Evolutionary conservation across 2,113 vertebrate genomes (phyloP), one percentile per base, ranked within the genome.

Genomic region (Crypturellus undulatus): DNA sequence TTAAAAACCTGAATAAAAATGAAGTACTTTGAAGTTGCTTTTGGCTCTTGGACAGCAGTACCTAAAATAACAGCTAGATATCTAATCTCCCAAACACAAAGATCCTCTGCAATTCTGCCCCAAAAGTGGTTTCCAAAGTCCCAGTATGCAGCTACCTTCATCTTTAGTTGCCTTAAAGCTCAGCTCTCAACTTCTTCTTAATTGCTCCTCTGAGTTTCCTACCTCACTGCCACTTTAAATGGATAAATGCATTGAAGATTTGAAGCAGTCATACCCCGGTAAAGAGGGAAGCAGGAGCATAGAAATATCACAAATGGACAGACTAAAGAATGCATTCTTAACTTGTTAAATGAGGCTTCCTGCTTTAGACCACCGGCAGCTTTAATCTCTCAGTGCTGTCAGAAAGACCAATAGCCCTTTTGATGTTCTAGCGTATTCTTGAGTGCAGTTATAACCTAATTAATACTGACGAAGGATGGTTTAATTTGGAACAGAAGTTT

Each of bases 241-340:
- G 60, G 84, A 95, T 47, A 79, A 83, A 92, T 40, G 68, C 51
- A 52, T 68, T 49, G 59, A 83, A 60, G 79, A 93, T 96, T 88
- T 90, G 79, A 96, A 94, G 17, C 92, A 90, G 79, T 88, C 58
- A 88, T 90, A 71, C 38, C 56, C 40, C 52, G 72, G 34, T 95
- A 95, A 95, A 91, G 87, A 95, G 93, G 76, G 69, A 92, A 94
- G 56, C 84, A 78, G 54, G 2, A 89, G 25, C 38, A 32, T 3
- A 91, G 68, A 78, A 80, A 90, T 86, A 93, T n/a, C 51, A 90
- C 54, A 87, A 91, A 92, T 68, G 56, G n/a, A 67, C 62, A 92
- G 87, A 76, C 10, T 56, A 92, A 90, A 88, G 71, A 78, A 42
- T 84, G 24, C 49, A 70, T 84, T 91, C 54, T 73, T 91, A 90